Evolutionary conservation across 2,113 vertebrate genomes (phyloP).

Genomic region (Lepisosteus oculatus): DNA sequence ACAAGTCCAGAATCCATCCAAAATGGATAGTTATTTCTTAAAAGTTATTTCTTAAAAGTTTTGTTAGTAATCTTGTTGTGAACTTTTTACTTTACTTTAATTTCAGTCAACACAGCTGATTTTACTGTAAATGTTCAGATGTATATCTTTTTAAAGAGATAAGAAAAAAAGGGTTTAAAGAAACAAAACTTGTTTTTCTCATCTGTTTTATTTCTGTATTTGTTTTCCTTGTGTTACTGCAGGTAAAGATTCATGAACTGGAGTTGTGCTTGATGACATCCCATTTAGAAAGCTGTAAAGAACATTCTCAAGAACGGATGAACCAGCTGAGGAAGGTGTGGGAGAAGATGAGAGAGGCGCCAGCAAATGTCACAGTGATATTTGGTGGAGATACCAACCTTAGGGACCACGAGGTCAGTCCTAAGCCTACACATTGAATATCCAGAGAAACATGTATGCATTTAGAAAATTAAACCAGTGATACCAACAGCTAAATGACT

Average conservation of each 20-base stretch:
- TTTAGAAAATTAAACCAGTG: too few relatives aligned
- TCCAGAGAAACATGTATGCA: neutral
- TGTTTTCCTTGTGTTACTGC: neutral
- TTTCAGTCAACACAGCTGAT: too few relatives aligned
- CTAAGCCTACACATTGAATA: neutral
- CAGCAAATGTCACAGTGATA: slow-evolving; percentile 74
- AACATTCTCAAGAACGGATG: slow-evolving; percentile 71
- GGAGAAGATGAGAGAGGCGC: slow-evolving; percentile 65
- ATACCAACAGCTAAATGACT: too few relatives aligned
- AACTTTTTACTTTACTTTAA: too few relatives aligned
- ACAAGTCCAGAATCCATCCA: too few relatives aligned
- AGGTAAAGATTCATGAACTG: slow-evolving; percentile 75
- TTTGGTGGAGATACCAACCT: slow-evolving; percentile 96
- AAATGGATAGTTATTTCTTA: too few relatives aligned
- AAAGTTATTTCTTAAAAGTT: too few relatives aligned
- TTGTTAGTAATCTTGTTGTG: too few relatives aligned
- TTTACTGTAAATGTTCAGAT: too few relatives aligned
- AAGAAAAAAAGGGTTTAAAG: neutral
- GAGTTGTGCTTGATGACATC: slow-evolving; percentile 90
- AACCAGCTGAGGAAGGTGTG: slow-evolving; percentile 76
- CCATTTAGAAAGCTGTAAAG: slow-evolving; percentile 90
- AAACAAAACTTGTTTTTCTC: neutral
- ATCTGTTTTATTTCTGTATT: neutral
- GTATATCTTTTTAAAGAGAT: neutral
- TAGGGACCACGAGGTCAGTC: slow-evolving; percentile 79